Conservation (phyloP, 2,797 vertebrate species). For the Xenops minutus region DNA sequence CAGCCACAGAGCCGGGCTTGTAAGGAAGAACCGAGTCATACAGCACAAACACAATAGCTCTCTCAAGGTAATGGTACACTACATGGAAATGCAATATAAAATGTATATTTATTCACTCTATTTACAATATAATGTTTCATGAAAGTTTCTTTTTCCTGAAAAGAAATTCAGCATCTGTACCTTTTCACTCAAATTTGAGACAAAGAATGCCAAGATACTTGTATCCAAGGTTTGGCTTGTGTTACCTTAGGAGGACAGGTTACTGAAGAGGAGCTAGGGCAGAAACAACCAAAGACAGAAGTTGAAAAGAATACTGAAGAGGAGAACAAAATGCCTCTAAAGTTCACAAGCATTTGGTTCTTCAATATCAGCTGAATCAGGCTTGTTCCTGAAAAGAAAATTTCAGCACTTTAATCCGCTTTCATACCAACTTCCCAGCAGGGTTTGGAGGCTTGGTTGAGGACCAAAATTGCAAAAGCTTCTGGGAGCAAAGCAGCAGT, state of each 20-base stretch:
- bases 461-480: neutral
- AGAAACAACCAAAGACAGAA: neutral
- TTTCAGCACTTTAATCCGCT: neutral
- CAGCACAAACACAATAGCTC: neutral
- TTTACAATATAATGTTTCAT: neutral
- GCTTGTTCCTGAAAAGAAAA: neutral
- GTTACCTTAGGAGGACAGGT: neutral
- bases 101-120: neutral
- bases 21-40: neutral
- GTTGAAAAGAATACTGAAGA: neutral
- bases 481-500: neutral
- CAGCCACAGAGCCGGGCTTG: neutral
- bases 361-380: neutral
- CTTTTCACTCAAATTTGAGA: neutral
- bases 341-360: neutral
- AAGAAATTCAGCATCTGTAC: neutral
- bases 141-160: neutral
- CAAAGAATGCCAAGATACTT: neutral
- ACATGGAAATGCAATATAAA: neutral
- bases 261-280: neutral
- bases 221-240: neutral
- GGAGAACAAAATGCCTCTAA: neutral
- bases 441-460: neutral
- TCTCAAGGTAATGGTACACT: neutral
- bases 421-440: neutral